A percentile compares a stretch with the other conserved stretches of the same genome.
phyloP scores from a whole-genome alignment of 2,113 vertebrate species.

The Notarius quadriscutis region DNA sequence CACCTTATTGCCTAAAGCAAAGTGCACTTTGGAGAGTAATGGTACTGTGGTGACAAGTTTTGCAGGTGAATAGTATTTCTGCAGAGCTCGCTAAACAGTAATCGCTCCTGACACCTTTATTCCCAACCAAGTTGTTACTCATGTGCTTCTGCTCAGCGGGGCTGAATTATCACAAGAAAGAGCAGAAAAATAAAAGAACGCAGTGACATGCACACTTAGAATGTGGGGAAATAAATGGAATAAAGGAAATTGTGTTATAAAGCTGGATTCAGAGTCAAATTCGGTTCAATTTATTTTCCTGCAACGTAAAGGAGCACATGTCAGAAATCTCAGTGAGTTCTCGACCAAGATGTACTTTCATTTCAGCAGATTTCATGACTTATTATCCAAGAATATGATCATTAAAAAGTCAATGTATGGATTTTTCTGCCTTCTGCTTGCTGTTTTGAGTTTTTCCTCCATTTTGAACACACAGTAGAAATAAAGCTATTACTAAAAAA shows the following conservation, averaged over 20 bases:
- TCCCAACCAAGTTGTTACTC: constrained; percentile 40
- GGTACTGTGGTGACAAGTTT: constrained; percentile 18
- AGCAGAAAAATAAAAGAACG: background rate
- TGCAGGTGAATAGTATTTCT: constrained; percentile 39
- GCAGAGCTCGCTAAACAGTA: constrained; percentile 35
- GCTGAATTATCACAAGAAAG: constrained; percentile 6
- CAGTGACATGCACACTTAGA: background rate
- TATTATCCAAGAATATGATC: background rate
- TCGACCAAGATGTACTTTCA: background rate
- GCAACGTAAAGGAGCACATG: constrained; percentile 20
- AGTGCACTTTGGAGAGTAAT: constrained; percentile 39
- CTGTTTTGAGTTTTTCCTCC: background rate
- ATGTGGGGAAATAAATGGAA: background rate
- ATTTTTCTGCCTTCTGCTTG: background rate
- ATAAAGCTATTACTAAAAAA: background rate
- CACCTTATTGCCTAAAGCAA: constrained; percentile 28
- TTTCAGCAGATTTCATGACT: background rate
- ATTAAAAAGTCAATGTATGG: background rate
- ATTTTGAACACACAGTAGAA: background rate
- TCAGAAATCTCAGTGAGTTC: background rate
- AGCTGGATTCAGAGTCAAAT: background rate
- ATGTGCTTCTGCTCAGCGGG: background rate
- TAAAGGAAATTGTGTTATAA: background rate
- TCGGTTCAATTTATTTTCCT: constrained; percentile 36
- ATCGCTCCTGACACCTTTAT: constrained; percentile 44